phyloP scores from a whole-genome alignment of 1,140 invertebrate genomes.

The Drosophila tsacasi region DNA sequence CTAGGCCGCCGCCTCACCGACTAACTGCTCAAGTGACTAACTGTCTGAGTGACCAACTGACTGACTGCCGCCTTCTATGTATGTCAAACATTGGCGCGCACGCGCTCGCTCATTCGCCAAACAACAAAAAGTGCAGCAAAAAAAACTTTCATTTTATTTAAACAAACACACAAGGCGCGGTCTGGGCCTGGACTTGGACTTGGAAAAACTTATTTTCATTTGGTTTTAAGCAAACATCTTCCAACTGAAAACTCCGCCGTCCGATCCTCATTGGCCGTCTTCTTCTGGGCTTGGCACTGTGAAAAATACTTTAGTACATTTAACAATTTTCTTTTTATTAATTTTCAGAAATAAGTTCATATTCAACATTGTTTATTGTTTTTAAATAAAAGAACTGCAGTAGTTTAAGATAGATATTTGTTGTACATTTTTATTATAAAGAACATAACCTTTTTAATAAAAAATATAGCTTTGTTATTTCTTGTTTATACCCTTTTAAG shows the following conservation, averaged over 20 bases:
- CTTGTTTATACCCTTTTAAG: too few species aligned
- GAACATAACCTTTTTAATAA: too few species aligned
- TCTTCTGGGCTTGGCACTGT: constrained; percentile 24
- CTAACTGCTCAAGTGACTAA: constrained; percentile 20
- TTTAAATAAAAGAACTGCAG: too few species aligned
- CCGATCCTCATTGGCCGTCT: constrained; percentile 18
- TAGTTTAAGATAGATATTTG: too few species aligned
- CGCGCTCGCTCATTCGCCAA: constrained; percentile 46
- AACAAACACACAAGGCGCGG: constrained; percentile 79
- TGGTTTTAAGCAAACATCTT: constrained; percentile 69
- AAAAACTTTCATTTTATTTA: constrained; percentile 83
- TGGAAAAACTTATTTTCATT: constrained; percentile 84
- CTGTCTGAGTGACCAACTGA: constrained; percentile 30
- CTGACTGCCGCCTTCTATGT: constrained; percentile 63
- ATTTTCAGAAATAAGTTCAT: not conserved
- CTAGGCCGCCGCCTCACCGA: constrained; percentile 16
- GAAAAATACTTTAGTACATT: not conserved
- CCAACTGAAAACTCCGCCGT: constrained; percentile 14
- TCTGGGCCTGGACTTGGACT: constrained; percentile 55
- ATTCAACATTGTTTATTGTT: too few species aligned
- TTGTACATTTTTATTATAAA: too few species aligned
- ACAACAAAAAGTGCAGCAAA: constrained; percentile 58
- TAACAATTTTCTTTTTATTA: too few species aligned
- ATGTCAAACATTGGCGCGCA: constrained; percentile 77
- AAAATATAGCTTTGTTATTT: too few species aligned